Percentiles rank a stretch among this genome's conserved stretches.
Conservation (phyloP, 2,113 vertebrate genomes). For the Hepsetus odoe region DNA sequence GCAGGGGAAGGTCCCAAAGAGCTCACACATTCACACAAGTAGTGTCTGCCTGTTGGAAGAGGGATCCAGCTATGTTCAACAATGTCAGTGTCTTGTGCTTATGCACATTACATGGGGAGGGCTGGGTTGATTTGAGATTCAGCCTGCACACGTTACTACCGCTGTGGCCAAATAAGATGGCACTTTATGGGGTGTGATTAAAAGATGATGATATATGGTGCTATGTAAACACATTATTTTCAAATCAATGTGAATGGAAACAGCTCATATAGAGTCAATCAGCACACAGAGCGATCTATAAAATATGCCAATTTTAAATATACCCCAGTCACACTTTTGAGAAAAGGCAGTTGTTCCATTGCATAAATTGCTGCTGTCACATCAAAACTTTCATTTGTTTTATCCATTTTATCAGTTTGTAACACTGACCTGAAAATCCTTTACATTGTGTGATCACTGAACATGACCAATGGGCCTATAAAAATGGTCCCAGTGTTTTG, state of each 20-base stretch:
- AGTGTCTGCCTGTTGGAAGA: background rate
- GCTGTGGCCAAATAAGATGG: background rate
- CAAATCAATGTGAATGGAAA: background rate
- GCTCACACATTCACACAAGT: background rate
- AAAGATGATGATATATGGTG: conserved; percentile 37
- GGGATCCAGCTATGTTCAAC: background rate
- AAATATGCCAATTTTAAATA: conserved; percentile 24
- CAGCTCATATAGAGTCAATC: background rate
- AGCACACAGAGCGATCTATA: conserved; percentile 3
- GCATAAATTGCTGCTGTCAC: background rate
- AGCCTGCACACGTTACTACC: background rate
- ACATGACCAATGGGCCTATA: too few species aligned
- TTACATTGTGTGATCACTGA: too few species aligned
- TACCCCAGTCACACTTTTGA: conserved; percentile 20
- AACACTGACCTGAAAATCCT: background rate
- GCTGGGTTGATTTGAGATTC: background rate
- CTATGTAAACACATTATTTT: conserved; percentile 20
- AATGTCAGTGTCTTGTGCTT: background rate
- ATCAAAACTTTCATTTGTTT: background rate
- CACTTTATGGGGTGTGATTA: conserved; percentile 38
- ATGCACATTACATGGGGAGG: background rate
- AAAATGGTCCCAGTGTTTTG: too few species aligned
- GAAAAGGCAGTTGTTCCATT: background rate
- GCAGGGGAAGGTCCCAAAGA: background rate
- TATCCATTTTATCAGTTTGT: background rate